phyloP scores from a whole-genome alignment of 2,113 vertebrate species.

The Empidonax alnorum region DNA sequence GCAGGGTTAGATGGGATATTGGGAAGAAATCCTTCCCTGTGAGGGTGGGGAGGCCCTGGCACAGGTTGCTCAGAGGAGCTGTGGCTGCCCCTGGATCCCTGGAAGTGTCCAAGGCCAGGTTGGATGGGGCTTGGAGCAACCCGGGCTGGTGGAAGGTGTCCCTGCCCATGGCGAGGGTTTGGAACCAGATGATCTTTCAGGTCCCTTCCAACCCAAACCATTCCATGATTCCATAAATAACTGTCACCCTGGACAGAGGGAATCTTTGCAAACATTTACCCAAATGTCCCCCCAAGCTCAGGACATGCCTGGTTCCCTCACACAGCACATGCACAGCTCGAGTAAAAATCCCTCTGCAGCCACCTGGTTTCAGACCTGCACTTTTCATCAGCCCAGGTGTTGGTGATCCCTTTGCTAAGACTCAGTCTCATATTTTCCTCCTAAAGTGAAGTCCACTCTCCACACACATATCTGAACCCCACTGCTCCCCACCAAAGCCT shows the following conservation, averaged over 20 bases:
- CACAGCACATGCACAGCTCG: not conserved
- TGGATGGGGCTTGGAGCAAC: not conserved
- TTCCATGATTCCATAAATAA: not conserved
- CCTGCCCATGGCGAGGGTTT: not conserved
- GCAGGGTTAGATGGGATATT: not conserved
- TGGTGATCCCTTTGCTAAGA: accelerated
- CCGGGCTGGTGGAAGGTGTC: not conserved
- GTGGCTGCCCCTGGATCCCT: not conserved
- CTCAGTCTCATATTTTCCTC: not conserved
- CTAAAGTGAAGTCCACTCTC: not conserved
- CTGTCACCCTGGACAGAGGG: not conserved
- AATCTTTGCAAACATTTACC: not conserved
- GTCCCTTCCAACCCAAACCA: not conserved
- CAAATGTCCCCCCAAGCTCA: not conserved
- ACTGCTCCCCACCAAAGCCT: not conserved
- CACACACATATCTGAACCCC: not conserved
- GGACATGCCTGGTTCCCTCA: not conserved
- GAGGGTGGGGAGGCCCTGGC: not conserved
- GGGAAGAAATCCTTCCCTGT: not conserved
- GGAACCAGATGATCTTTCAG: not conserved
- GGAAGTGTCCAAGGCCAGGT: not conserved
- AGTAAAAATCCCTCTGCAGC: not conserved
- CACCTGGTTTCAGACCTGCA: not conserved
- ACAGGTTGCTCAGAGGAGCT: not conserved
- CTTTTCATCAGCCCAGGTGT: not conserved